These are phyloP conservation scores for Vespertilio murinus DNA, from an alignment of 2,797 vertebrate genomes.

Conservation along the genomic window DNA sequence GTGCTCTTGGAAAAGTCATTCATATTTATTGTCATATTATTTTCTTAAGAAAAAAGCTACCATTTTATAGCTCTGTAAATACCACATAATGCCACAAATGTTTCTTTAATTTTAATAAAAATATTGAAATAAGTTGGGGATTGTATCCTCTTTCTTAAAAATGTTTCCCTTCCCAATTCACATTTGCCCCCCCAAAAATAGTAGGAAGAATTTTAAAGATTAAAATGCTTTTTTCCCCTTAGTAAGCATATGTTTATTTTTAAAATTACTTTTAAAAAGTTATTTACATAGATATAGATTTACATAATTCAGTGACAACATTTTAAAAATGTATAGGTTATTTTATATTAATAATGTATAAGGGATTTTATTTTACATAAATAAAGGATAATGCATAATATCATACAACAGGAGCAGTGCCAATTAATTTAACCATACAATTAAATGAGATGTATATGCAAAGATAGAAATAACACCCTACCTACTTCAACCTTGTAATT, in stretches of 20 bases:
- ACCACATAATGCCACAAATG: constrained; percentile 76
- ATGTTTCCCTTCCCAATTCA: constrained; percentile 64
- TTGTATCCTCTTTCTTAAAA: constrained; percentile 78
- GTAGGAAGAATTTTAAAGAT: constrained; percentile 60
- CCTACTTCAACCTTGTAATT: constrained; percentile 78
- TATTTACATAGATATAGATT: constrained; percentile 84
- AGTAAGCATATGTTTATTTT: constrained; percentile 85
- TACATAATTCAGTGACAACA: constrained; percentile 83
- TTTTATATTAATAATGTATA: constrained; percentile 87
- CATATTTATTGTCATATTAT: constrained; percentile 76
- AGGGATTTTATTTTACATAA: constrained; percentile 86
- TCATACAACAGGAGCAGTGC: constrained; percentile 83
- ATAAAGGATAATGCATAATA: constrained; percentile 86
- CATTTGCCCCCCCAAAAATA: constrained; percentile 43
- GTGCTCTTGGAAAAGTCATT: constrained; percentile 75
- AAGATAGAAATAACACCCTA: constrained; percentile 60
- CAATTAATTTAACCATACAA: constrained; percentile 80
- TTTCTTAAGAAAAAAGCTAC: constrained; percentile 50
- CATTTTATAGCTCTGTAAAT: constrained; percentile 70
- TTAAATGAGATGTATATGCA: constrained; percentile 74
- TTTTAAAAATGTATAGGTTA: constrained; percentile 85
- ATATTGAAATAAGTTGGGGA: constrained; percentile 76
- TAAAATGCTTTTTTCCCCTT: constrained; percentile 53
- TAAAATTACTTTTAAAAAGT: constrained; percentile 86
- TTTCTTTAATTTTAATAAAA: constrained; percentile 77